Percentiles rank a stretch among this genome's conserved stretches.
Conservation (phyloP, 2,113 vertebrate species). For the Heterotilapia buettikoferi region DNA sequence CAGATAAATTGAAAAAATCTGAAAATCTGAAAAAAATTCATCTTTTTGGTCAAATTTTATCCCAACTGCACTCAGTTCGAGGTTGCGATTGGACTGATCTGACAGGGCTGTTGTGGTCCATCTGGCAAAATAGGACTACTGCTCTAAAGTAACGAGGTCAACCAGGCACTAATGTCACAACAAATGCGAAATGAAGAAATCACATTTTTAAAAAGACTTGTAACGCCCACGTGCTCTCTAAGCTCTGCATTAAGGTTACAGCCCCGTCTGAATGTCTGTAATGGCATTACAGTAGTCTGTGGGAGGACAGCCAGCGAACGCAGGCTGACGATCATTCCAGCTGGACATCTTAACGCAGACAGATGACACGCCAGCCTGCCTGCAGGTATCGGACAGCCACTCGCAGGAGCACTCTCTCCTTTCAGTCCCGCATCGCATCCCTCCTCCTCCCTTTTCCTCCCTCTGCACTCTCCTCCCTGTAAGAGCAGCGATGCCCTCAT, state of each 20-base stretch:
- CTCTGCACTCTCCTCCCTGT: background rate
- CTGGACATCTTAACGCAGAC: slow-evolving; percentile 35
- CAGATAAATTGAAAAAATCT: background rate
- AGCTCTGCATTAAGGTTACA: slow-evolving; percentile 31
- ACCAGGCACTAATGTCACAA: background rate
- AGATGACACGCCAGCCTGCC: slow-evolving; percentile 24
- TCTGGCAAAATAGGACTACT: background rate
- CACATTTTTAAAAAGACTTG: slow-evolving; percentile 1
- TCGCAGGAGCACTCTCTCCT: background rate
- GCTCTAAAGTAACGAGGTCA: background rate
- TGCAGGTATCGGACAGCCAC: slow-evolving; percentile 17
- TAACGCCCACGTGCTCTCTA: slow-evolving; percentile 11
- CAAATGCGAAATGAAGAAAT: slow-evolving; percentile 9
- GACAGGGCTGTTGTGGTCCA: background rate
- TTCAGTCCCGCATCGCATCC: background rate
- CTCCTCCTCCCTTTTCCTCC: background rate
- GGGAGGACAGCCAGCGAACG: slow-evolving; percentile 5
- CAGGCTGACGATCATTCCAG: background rate
- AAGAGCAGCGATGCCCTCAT: background rate
- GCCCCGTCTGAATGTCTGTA: background rate
- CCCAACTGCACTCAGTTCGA: background rate
- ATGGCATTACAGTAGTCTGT: background rate
- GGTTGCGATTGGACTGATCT: background rate
- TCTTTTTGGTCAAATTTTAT: background rate
- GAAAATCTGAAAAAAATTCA: background rate